These are phyloP conservation scores for Cylloceria caligata DNA, from an alignment of 2,888 invertebrate species.

Conservation along the genomic window DNA sequence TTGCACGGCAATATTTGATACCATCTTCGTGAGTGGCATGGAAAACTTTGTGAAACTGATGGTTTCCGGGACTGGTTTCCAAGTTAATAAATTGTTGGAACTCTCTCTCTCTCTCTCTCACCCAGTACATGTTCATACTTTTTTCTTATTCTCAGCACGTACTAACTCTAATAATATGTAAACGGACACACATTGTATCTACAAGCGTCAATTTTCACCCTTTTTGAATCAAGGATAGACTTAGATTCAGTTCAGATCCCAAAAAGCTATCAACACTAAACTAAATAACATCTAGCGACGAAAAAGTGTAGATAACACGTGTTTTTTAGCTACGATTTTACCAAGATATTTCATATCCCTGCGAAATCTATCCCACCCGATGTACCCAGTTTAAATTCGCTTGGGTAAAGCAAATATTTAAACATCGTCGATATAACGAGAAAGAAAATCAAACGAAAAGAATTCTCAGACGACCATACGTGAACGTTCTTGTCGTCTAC, in stretches of 20 bases:
- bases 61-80: not conserved
- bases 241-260: not conserved
- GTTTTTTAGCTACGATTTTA: not conserved
- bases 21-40: conserved; percentile 40
- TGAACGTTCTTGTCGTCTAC: not conserved
- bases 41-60: not conserved
- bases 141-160: not conserved
- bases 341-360: not conserved
- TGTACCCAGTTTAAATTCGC: conserved; percentile 8
- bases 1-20: conserved; percentile 14
- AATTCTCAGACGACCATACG: conserved; percentile 17
- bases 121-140: too few relatives aligned
- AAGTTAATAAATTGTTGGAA: not conserved
- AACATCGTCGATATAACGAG: conserved; percentile 15
- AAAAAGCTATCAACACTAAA: not conserved
- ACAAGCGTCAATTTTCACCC: not conserved
- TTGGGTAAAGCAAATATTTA: conserved; percentile 29
- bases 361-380: conserved; percentile 2
- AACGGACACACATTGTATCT: not conserved
- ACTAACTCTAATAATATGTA: not conserved
- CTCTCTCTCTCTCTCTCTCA: too few relatives aligned
- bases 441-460: not conserved
- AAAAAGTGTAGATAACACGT: not conserved
- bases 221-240: not conserved
- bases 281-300: not conserved